Conservation (phyloP, 2,888 invertebrate genomes). For the Agapostemon virescens region DNA sequence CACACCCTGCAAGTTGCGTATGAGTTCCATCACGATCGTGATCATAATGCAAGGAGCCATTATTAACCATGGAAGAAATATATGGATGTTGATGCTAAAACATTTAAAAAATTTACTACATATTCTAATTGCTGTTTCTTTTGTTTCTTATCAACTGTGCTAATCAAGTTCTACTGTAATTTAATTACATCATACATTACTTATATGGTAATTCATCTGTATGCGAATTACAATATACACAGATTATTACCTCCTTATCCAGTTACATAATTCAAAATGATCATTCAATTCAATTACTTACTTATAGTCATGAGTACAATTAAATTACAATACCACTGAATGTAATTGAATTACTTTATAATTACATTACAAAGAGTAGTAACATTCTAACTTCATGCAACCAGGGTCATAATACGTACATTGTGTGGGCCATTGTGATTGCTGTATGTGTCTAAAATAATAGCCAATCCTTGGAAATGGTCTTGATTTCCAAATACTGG, state of each 20-base stretch:
- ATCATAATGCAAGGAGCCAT: slow-evolving; percentile 96
- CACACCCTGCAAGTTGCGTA: slow-evolving; percentile 98
- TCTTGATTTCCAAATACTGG: slow-evolving; percentile 98
- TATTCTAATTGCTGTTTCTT: background rate
- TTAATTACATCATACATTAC: background rate
- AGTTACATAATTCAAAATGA: background rate
- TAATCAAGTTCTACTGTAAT: background rate
- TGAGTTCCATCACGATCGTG: slow-evolving; percentile 99
- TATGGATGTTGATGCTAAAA: slow-evolving; percentile 98
- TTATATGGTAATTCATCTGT: background rate
- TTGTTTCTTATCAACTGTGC: background rate
- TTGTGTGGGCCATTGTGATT: slow-evolving; percentile 99
- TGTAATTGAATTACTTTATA: background rate
- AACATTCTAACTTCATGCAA: background rate
- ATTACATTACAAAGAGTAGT: background rate
- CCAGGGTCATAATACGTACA: slow-evolving; percentile 85
- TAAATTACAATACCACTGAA: background rate
- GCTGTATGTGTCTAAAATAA: slow-evolving; percentile 98
- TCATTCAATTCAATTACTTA: background rate
- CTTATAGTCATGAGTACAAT: background rate
- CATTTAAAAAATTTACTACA: background rate
- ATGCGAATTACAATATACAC: background rate
- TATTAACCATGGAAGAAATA: slow-evolving; percentile 98
- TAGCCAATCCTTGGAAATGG: slow-evolving; percentile 92
- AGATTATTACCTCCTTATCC: background rate